Evolutionary conservation across 2,113 vertebrate genomes (phyloP), one percentile per base, ranked within the genome.

Genomic region (Cinclus cinclus): DNA sequence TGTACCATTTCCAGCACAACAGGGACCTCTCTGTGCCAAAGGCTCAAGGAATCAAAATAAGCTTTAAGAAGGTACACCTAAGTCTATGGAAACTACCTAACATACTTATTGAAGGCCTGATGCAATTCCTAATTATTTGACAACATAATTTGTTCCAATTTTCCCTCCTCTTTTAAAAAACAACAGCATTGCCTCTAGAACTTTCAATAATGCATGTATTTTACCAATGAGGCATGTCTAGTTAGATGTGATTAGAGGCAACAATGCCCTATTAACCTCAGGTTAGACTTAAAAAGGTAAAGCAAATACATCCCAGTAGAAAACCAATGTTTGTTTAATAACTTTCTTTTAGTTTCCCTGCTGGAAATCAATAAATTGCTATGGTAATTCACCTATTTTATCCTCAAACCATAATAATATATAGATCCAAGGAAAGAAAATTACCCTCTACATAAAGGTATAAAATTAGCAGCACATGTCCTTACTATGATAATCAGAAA

Each of bases 401-500:
- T 93, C 46, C 41, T 73, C 78, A 90, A 90, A 79, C 8, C 15
- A 21, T 53, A 91, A 68, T 56, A 94, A 87, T 79, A 73, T 56
- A 47, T 31, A 64, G 67, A 88, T 52, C 33, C 75, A 76, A 64
- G 58, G 52, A 84, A 93, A 87, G 74, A 90, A 94, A 94, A 94
- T 95, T 65, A 62, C 22, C 37, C n/a, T 90, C 17, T 35, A 6
- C 53, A 68, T 53, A 53, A 69, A 84, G 82, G 44, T 64, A 59
- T 27, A 82, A 69, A 91, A 93, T 83, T 93, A 95, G 67, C 49
- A 95, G 84, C 78, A 87, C 1, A 0, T 63, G 73, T 83, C 37
- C 50, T 82, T 83, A 53, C 60, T 85, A 53, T 58, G 70, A 85
- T 79, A 91, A 95, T 93, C 88, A 94, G 67, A 94, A 95, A 87